Percentiles rank a stretch among this genome's conserved stretches.
Conservation (phyloP, 2,888 invertebrate species). For the Stramonita haemastoma region DNA sequence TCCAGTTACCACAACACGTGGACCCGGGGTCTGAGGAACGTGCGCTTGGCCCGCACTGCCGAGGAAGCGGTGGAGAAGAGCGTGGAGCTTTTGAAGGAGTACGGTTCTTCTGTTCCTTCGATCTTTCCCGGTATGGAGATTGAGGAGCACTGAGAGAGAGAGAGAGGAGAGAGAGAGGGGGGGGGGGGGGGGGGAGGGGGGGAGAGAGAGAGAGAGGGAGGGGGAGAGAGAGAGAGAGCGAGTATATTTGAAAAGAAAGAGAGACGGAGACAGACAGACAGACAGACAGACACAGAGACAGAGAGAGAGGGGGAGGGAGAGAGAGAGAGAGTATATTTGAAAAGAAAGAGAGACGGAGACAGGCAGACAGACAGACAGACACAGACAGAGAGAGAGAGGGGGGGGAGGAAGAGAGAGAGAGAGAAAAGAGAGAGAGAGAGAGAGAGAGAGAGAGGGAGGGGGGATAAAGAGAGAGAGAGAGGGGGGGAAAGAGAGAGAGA, state of each 20-base stretch:
- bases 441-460: not conserved
- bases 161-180: not conserved
- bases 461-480: not conserved
- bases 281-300: too few relatives aligned
- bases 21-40: constrained; percentile 38
- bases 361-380: not conserved
- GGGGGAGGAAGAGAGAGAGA: not conserved
- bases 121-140: not conserved
- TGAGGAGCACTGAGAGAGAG: not conserved
- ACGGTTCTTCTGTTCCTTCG: not conserved
- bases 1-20: constrained; percentile 42
- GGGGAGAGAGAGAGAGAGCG: not conserved
- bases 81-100: constrained; percentile 19
- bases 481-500: not conserved
- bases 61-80: constrained; percentile 19
- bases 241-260: not conserved
- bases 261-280: not conserved
- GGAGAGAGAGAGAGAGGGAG: not conserved
- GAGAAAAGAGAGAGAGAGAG: not conserved
- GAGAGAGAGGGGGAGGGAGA: not conserved
- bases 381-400: not conserved
- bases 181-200: not conserved
- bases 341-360: not conserved
- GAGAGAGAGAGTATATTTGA: not conserved
- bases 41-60: not conserved